Percentiles rank a stretch among this genome's conserved stretches.
Evolutionary conservation across 1,140 invertebrate genomes (phyloP).

Genomic region (Microplitis demolitor): DNA sequence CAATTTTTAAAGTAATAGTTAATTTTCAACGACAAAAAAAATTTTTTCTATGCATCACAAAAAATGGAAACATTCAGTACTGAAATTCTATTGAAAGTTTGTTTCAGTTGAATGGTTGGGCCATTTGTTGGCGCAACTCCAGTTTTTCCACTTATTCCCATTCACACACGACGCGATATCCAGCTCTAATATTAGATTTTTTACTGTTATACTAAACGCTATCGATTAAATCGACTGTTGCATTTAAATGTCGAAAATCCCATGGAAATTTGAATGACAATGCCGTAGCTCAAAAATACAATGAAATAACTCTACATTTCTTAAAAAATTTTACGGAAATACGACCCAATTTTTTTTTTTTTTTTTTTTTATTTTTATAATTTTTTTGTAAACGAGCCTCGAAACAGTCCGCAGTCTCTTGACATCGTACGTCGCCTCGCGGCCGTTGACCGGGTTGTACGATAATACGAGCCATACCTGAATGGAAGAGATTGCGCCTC

Average conservation of each 20-base stretch:
- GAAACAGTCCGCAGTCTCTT: background rate
- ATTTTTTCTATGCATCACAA: background rate
- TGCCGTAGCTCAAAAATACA: background rate
- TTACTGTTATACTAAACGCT: background rate
- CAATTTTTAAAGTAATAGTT: background rate
- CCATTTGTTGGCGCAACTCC: background rate
- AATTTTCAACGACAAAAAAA: background rate
- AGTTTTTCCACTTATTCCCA: background rate
- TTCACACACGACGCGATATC: background rate
- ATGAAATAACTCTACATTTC: background rate
- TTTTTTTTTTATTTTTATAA: no score
- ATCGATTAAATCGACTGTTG: background rate
- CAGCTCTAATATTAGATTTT: background rate
- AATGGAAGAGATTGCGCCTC: conserved; percentile 21
- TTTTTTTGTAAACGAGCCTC: background rate
- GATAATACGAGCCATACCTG: conserved; percentile 17
- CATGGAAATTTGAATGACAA: background rate
- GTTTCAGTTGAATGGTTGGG: background rate
- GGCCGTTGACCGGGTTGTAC: conserved; percentile 19
- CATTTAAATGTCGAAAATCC: background rate
- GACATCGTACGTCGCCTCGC: conserved; percentile 9
- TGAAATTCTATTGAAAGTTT: background rate
- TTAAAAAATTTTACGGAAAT: background rate
- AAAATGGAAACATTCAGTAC: background rate
- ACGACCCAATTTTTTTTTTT: background rate